Evolutionary conservation across 2,888 invertebrate species (phyloP).

Genomic region (Drosophila ezoana): DNA sequence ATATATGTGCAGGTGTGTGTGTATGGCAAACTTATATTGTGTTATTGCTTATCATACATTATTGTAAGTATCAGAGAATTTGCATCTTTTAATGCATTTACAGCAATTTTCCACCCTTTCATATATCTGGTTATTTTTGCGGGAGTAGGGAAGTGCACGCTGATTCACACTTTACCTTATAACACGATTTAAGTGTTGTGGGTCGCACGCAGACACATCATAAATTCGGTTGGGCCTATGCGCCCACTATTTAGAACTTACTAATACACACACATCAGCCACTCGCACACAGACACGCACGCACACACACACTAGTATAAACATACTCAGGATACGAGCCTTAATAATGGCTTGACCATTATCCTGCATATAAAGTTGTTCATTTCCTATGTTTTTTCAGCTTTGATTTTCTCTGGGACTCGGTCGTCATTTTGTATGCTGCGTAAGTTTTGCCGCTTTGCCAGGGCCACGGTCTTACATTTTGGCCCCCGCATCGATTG

Average conservation of each 20-base stretch:
- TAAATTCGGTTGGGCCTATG: constrained; percentile 24
- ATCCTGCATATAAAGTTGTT: constrained; percentile 79
- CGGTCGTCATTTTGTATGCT: constrained; percentile 49
- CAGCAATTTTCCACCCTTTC: background rate
- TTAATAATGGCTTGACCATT: constrained; percentile 73
- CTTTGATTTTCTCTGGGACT: constrained; percentile 43
- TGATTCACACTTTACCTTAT: constrained; percentile 11
- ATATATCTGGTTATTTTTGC: background rate
- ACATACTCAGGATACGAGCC: constrained; percentile 39
- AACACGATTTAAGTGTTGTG: constrained; percentile 10
- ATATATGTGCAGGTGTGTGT: too few relatives aligned
- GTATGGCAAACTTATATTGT: too few relatives aligned
- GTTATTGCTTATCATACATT: too few relatives aligned
- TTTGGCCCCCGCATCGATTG: constrained; percentile 45
- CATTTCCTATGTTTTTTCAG: constrained; percentile 59
- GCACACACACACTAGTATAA: constrained; percentile 10
- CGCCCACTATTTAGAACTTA: constrained; percentile 30
- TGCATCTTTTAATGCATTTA: background rate
- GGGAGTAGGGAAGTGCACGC: background rate
- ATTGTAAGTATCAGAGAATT: too few relatives aligned
- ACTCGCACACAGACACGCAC: constrained; percentile 2
- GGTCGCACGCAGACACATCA: constrained; percentile 24
- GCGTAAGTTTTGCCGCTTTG: constrained; percentile 44
- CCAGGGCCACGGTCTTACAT: constrained; percentile 30
- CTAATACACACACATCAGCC: constrained; percentile 12